Evolutionary conservation across 2,888 invertebrate species (phyloP).

Genomic region (Tineola bisselliella): DNA sequence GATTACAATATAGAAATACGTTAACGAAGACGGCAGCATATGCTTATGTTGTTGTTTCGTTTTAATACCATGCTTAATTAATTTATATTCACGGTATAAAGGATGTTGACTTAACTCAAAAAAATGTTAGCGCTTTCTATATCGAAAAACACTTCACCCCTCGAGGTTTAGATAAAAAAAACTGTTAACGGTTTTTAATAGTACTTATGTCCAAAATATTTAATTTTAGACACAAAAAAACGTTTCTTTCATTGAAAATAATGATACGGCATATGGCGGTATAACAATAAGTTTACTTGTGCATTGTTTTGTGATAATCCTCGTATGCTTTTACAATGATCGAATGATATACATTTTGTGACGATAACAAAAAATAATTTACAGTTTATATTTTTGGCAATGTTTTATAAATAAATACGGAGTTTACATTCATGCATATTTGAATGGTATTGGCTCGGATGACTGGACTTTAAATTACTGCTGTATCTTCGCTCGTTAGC

Average conservation of each 20-base stretch:
- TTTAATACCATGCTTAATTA: neutral
- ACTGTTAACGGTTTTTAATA: constrained; percentile 34
- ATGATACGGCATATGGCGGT: constrained; percentile 45
- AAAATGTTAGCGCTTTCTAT: neutral
- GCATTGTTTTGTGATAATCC: neutral
- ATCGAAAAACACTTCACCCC: constrained; percentile 7
- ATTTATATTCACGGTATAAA: neutral
- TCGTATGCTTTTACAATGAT: neutral
- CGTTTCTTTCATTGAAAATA: constrained; percentile 36
- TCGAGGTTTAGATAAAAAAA: constrained; percentile 16
- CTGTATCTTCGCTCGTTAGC: constrained; percentile 62
- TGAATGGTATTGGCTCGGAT: constrained; percentile 47
- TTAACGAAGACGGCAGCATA: neutral
- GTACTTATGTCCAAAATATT: constrained; percentile 39
- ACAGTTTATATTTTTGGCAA: neutral
- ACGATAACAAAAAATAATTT: neutral
- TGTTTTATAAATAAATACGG: constrained; percentile 25
- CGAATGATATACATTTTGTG: neutral
- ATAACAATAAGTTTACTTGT: constrained; percentile 16
- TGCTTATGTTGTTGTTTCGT: neutral
- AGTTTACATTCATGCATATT: constrained; percentile 32
- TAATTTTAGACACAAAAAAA: constrained; percentile 42
- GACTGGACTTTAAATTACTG: constrained; percentile 53
- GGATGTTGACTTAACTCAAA: neutral
- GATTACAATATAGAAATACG: too few species aligned